phyloP scores from a whole-genome alignment of 1,140 invertebrate genomes.

The Schlechtendalia chinensis region DNA sequence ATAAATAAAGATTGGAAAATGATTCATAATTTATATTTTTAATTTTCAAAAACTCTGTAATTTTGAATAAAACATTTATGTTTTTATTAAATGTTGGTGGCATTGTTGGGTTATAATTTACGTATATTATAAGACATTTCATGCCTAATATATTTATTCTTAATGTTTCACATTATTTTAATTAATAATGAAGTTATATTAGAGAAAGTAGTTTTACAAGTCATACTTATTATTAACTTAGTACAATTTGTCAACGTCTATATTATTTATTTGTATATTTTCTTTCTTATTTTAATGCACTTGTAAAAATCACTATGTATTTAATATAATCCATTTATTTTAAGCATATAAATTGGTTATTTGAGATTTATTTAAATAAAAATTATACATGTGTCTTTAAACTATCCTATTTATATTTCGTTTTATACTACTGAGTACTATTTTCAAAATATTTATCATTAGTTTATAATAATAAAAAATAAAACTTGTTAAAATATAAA shows the following conservation, averaged over 20 bases:
- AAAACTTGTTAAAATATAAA: too few relatives aligned
- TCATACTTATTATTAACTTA: background rate
- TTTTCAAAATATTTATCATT: background rate
- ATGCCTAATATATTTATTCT: too few relatives aligned
- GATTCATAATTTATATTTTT: background rate
- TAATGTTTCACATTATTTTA: background rate
- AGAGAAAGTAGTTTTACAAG: background rate
- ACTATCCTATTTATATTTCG: background rate
- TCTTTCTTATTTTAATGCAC: background rate
- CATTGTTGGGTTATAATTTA: background rate
- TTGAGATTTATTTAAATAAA: background rate
- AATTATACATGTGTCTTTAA: background rate
- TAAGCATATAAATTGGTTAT: background rate
- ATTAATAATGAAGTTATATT: background rate
- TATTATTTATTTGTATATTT: background rate
- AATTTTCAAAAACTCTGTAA: background rate
- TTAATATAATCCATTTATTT: background rate
- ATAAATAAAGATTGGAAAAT: background rate
- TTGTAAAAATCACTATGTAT: background rate
- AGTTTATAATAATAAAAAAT: too few relatives aligned
- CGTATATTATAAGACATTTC: background rate
- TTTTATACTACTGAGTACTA: background rate
- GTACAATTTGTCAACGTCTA: background rate
- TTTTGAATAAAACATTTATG: slow-evolving; percentile 10
- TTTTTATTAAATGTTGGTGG: background rate